phyloP scores from a whole-genome alignment of 2,797 vertebrate genomes.

The Microctenopoma lineatum region DNA sequence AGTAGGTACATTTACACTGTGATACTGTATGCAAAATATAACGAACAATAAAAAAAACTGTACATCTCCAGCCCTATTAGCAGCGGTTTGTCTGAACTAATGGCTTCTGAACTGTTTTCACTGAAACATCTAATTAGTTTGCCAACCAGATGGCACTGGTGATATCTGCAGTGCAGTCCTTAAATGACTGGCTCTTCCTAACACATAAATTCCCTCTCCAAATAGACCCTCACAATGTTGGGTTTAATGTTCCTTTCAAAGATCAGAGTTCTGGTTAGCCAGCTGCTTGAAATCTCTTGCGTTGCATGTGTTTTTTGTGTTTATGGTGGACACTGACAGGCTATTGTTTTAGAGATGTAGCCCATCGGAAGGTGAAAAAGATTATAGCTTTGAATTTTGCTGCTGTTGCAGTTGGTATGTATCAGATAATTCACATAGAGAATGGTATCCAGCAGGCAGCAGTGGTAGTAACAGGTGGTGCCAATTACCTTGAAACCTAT shows the following conservation, averaged over 20 bases:
- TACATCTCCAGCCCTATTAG: neutral
- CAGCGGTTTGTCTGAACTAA: neutral
- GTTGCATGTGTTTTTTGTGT: neutral
- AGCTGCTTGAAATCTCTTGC: neutral
- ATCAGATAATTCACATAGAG: no score
- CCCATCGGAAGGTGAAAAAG: no score
- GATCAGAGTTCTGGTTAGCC: neutral
- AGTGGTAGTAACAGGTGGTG: no score
- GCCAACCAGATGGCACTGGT: neutral
- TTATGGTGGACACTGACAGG: no score
- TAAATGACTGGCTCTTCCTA: neutral
- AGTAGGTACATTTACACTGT: neutral
- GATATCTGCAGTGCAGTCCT: neutral
- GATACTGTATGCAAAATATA: neutral
- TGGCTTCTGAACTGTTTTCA: neutral
- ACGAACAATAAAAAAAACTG: neutral
- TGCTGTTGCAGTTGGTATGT: no score
- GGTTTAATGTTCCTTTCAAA: neutral
- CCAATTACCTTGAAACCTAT: no score
- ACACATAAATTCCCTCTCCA: constrained; percentile 1
- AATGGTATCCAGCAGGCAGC: no score
- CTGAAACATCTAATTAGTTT: neutral
- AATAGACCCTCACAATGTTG: neutral
- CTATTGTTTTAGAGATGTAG: neutral
- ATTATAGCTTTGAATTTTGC: no score